Percentiles rank a stretch among this genome's conserved stretches.
Conservation (phyloP, 92 coral and sea anemone species). For the Epizoanthus scotinus region DNA sequence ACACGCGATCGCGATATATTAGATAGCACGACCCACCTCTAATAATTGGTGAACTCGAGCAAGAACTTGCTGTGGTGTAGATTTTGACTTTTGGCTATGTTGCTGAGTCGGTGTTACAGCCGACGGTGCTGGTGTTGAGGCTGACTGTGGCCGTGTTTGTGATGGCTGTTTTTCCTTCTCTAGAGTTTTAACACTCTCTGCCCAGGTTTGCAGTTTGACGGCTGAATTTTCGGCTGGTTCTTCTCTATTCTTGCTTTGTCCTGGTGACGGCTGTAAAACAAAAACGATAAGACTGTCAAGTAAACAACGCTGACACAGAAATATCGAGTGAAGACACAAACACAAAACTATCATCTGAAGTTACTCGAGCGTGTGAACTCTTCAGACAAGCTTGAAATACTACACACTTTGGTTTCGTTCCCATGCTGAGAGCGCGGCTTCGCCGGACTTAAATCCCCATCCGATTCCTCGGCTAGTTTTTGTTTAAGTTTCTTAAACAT, state of each 20-base stretch:
- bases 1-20: not conserved
- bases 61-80: conserved; percentile 92
- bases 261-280: conserved; percentile 29
- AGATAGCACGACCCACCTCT: conserved; percentile 53
- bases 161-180: conserved; percentile 40
- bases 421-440: conserved; percentile 46
- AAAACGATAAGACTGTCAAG: conserved; percentile 24
- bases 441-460: conserved; percentile 86
- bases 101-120: not conserved
- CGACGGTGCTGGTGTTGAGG: conserved; percentile 35
- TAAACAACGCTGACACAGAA: conserved; percentile 42
- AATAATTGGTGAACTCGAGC: conserved; percentile 90
- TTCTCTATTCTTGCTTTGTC: conserved; percentile 2
- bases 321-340: conserved; percentile 18
- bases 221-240: conserved; percentile 33
- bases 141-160: conserved; percentile 45
- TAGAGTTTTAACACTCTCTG: conserved; percentile 38
- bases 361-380: conserved; percentile 52
- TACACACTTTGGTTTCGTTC: conserved; percentile 28
- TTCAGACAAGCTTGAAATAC: not conserved
- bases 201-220: conserved; percentile 41
- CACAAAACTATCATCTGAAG: conserved; percentile 38
- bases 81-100: conserved; percentile 52
- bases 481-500: conserved; percentile 97
- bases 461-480: conserved; percentile 92